Evolutionary conservation across 2,113 vertebrate species (phyloP), one percentile per base, ranked within the genome.

Genomic region (mouse (Mus musculus)): DNA sequence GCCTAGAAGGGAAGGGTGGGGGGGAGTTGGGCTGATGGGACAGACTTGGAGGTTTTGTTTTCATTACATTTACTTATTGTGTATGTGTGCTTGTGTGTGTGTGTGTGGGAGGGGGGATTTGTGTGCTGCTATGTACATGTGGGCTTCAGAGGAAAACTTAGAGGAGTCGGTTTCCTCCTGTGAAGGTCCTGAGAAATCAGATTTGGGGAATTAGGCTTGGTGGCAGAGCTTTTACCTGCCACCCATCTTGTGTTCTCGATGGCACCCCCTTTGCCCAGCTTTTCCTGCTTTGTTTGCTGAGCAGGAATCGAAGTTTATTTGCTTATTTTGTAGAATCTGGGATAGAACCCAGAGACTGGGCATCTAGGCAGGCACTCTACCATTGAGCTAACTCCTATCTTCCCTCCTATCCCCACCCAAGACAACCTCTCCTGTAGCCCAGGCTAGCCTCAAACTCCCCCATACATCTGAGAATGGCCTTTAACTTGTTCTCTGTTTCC

Each of bases 341-440:
- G 88, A 1, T 46, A 12, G 71, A 73, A 89, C 16, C 16, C 17
- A 61, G 54, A 69, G 88, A 28, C 71, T n/a, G 16, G 28, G 39
- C 26, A 36, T 6, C 3, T 49, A 56, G 49, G n/a, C 54, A 75
- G 8, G 5, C 10, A 22, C 26, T 75, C 54, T 75, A 75, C n/a
- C 54, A 46, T 26, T 86, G 28, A 17, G 39, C 61, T 86, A 67
- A 10, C 42, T 19, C 17, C 16, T 16, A 13, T 42, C 22, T 39
- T 33, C 11, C 1, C 11, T 11, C 24, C 20, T 7, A 10, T 16
- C 13, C 14, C 0, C 46, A 3, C 26, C 4, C 24, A 36, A 86
- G 24, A 63, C 59, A 84, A 65, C n/a, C 39, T 63, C 22, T 78
- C 46, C 26, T 63, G 24, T 69, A n/a, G 11, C 84, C 20, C 12